Evolutionary conservation across 30 jellyfish, hydroid and myxozoan genomes (phyloP).

Genomic region (Chrysaora quinquecirrha): DNA sequence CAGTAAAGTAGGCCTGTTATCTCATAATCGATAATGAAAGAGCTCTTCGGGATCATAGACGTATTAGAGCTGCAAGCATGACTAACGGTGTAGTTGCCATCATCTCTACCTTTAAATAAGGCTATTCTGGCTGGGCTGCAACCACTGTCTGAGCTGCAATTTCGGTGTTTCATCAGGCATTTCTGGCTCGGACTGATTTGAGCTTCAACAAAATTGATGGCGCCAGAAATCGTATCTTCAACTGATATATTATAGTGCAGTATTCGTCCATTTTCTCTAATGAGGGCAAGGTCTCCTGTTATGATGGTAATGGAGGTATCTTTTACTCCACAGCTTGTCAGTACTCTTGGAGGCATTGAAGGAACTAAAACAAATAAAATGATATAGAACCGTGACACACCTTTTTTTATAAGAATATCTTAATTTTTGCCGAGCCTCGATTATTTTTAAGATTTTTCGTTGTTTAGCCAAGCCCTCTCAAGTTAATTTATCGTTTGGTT

Average conservation of each 20-base stretch:
- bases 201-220: not conserved
- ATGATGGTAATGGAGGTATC: conserved; percentile 4
- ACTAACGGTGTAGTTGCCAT: not conserved
- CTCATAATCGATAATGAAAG: not conserved
- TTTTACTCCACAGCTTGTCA: not conserved
- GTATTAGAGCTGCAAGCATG: conserved; percentile 12
- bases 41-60: conserved; percentile 8
- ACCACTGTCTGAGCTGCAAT: not conserved
- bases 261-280: conserved; percentile 41
- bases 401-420: too few species aligned
- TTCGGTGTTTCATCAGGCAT: not conserved
- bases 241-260: not conserved
- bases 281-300: conserved; percentile 24
- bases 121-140: not conserved
- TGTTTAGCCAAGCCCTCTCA: too few species aligned
- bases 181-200: not conserved
- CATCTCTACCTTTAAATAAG: not conserved
- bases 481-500: too few species aligned
- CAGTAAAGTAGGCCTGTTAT: conserved; percentile 14
- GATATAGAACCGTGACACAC: too few species aligned
- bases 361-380: conserved; percentile 21
- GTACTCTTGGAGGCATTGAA: not conserved
- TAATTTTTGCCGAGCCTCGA: too few species aligned
- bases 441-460: too few species aligned
- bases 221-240: not conserved